phyloP scores from a whole-genome alignment of 2,888 invertebrate species.

The Alsophila aescularia region DNA sequence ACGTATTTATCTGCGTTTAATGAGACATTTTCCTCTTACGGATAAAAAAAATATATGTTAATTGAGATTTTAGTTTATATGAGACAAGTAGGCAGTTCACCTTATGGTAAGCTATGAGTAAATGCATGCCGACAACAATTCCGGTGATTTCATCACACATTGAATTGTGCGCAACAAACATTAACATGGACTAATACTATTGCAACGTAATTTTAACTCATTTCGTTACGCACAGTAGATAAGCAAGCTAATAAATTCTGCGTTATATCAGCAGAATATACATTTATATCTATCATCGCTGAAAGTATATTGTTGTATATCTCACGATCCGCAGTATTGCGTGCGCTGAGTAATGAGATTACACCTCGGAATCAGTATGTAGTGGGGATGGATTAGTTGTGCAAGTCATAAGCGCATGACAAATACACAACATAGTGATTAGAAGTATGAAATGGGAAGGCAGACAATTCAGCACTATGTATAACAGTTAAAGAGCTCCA shows the following conservation, averaged over 20 bases:
- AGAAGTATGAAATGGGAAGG: too few species aligned
- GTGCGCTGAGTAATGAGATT: constrained; percentile 30
- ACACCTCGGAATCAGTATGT: constrained; percentile 10
- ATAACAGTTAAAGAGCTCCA: too few species aligned
- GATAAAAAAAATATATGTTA: too few species aligned
- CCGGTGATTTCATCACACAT: too few species aligned
- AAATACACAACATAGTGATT: too few species aligned
- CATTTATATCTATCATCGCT: neutral
- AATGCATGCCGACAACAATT: too few species aligned
- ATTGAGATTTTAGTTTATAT: too few species aligned
- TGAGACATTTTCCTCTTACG: too few species aligned
- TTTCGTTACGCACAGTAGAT: neutral
- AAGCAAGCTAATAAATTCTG: neutral
- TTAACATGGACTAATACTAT: neutral
- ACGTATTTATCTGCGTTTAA: too few species aligned
- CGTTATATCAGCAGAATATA: neutral
- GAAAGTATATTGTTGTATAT: neutral
- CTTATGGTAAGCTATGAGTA: too few species aligned
- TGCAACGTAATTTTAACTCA: neutral
- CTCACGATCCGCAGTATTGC: constrained; percentile 26
- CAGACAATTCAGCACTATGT: too few species aligned
- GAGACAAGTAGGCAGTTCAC: too few species aligned
- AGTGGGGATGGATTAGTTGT: neutral
- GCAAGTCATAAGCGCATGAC: neutral
- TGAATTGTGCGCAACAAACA: neutral